These are phyloP conservation scores for Brachionus asplanchnoidis DNA, from an alignment of 1,140 invertebrate genomes.

Conservation along the genomic window DNA sequence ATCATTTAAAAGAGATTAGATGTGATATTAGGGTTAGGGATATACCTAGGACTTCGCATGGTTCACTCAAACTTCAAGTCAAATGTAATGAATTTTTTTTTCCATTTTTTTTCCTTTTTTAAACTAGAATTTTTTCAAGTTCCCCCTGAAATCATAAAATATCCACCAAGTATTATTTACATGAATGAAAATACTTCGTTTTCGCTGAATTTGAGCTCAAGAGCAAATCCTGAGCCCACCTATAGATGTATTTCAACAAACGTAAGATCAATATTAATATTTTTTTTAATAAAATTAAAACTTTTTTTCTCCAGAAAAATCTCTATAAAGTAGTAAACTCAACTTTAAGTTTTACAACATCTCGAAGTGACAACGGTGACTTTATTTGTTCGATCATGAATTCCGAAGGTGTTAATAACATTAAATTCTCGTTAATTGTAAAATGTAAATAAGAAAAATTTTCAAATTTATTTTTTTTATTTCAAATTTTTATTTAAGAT, in stretches of 20 bases:
- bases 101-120: not conserved
- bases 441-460: conserved; percentile 38
- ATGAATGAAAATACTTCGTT: conserved; percentile 38
- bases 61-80: conserved; percentile 12
- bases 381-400: conserved; percentile 25
- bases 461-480: not conserved
- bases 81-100: conserved; percentile 5
- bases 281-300: not conserved
- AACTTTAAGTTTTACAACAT: not conserved
- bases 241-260: conserved; percentile 2
- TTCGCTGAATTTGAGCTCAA: conserved; percentile 6
- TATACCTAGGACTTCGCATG: conserved; percentile 22
- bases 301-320: conserved; percentile 4
- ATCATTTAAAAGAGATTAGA: conserved; percentile 38
- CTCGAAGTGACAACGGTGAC: conserved; percentile 11
- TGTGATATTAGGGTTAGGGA: conserved; percentile 37
- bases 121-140: not conserved
- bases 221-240: conserved; percentile 29
- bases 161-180: conserved; percentile 37
- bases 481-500: not conserved
- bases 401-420: not conserved
- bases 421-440: not conserved
- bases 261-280: not conserved
- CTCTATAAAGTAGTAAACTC: not conserved
- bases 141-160: conserved; percentile 32